Conservation (phyloP, 2,113 vertebrate species). For the Neotoma lepida region DNA sequence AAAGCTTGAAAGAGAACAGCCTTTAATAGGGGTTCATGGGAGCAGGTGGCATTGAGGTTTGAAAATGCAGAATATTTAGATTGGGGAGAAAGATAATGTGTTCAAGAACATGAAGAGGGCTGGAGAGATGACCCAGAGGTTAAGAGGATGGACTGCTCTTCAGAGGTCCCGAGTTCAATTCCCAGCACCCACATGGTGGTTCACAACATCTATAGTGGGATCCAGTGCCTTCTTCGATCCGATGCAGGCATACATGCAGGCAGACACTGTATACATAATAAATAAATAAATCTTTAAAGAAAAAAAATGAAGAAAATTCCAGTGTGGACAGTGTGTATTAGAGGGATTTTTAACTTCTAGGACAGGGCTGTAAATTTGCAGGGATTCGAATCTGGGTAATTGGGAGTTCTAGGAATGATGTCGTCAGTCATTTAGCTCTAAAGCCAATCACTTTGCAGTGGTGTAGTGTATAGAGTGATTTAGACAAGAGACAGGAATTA, state of each 20-base stretch:
- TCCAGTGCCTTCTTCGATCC: too few species aligned
- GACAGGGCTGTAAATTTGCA: neutral
- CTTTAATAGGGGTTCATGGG: neutral
- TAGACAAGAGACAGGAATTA: slow-evolving; percentile 3
- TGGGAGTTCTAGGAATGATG: neutral
- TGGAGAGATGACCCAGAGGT: too few species aligned
- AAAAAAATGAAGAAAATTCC: neutral
- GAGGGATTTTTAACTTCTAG: neutral
- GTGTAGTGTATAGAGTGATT: neutral
- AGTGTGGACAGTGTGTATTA: neutral
- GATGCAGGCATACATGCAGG: too few species aligned
- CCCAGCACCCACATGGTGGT: too few species aligned
- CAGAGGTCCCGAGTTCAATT: too few species aligned
- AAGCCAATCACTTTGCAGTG: neutral
- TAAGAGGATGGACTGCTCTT: too few species aligned
- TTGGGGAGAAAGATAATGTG: neutral
- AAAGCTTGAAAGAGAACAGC: neutral
- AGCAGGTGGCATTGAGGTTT: neutral
- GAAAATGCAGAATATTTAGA: neutral
- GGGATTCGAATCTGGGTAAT: neutral
- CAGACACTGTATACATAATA: too few species aligned
- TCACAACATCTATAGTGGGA: too few species aligned
- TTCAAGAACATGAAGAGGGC: neutral
- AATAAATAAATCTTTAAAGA: too few species aligned
- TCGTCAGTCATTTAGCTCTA: neutral